Base-by-base conservation (phyloP, 2,888 invertebrate species). In the Tachina fera region DNA sequence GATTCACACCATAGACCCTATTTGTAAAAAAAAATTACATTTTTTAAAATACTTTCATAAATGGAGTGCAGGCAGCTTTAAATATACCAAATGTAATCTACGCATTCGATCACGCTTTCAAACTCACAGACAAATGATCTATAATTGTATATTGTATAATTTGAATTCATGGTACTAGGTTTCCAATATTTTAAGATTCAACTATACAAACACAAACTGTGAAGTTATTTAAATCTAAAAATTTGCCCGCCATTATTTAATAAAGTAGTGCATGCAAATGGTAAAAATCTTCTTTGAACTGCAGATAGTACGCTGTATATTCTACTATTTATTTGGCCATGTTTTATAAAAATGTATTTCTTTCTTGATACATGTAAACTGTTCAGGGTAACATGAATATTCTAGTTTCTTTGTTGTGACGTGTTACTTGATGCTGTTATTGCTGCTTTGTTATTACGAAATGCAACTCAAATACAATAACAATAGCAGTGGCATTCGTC, bases 391-490 rank as follows among this genome's bases (percentile, higher is more conserved):
- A 80, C 61, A 67, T 74, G 49, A 72, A 74, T 74, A 67, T 67
- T 80, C 31, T n/a, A 22, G 41, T 58, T 56, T 56, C 45, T 65
- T 72, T 65, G 68, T 80, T 61, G 60, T 60, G 49, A 60, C 79
- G 19, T 56, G 49, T 72, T 72, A 39, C 58, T 70, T 60, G 60
- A 60, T 65, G 71, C 45, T 71, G 19, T 71, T 79, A 56, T 72
- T 79, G 53, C 56, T 79, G 19, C 47, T 65, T 65, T 22, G 45
- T 9, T 60, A 51, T 47, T 60, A 43, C 31, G 58, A 70, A 61
- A 80, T 58, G 58, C 41, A 80, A 49, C 31, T 65, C 53, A 72
- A 74, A 74, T 67, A 58, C 51, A 80, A 80, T 51, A 80, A 80
- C 72, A 80, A 80, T 51, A 74, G 43, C 31, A 58, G 47, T 72